These are phyloP conservation scores for Pilophorus perplexus DNA, from an alignment of 2,888 invertebrate genomes.

Conservation along the genomic window DNA sequence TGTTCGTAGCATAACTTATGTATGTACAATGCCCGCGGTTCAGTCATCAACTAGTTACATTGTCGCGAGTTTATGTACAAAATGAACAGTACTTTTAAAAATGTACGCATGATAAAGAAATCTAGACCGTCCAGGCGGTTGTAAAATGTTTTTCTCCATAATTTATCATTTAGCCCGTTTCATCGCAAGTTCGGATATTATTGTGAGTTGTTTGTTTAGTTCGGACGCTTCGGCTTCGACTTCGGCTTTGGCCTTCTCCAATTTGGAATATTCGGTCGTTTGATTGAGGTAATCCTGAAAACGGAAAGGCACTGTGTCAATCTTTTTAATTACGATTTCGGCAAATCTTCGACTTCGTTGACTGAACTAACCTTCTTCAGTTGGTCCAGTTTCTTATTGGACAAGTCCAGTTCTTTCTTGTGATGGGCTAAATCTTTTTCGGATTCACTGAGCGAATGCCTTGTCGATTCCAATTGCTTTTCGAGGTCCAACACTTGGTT, in stretches of 20 bases:
- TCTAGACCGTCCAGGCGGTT: no score
- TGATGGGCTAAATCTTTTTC: slow-evolving; percentile 7
- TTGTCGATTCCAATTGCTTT: slow-evolving; percentile 1
- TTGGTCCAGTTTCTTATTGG: slow-evolving; percentile 14
- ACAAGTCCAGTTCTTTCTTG: slow-evolving; percentile 22
- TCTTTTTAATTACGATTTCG: no score
- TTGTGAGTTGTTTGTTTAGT: slow-evolving; percentile 42
- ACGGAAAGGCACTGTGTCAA: no score
- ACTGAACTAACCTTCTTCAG: slow-evolving; percentile 11
- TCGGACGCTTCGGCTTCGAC: slow-evolving; percentile 41
- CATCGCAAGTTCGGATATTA: slow-evolving; percentile 27
- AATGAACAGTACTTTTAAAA: no score
- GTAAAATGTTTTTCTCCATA: not conserved
- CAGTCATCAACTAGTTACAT: no score
- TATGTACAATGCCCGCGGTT: no score
- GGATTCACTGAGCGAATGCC: not conserved
- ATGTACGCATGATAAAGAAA: no score
- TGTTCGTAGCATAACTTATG: no score
- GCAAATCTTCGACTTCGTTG: no score
- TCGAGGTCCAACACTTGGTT: not conserved
- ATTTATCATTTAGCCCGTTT: slow-evolving; percentile 19
- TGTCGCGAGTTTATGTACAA: no score
- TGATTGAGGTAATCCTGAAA: slow-evolving; percentile 33
- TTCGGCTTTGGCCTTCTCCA: slow-evolving; percentile 40
- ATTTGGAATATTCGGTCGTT: slow-evolving; percentile 33